Evolutionary conservation across 1,140 invertebrate species (phyloP), one percentile per base, ranked within the genome.

Genomic region (Euura lappo): DNA sequence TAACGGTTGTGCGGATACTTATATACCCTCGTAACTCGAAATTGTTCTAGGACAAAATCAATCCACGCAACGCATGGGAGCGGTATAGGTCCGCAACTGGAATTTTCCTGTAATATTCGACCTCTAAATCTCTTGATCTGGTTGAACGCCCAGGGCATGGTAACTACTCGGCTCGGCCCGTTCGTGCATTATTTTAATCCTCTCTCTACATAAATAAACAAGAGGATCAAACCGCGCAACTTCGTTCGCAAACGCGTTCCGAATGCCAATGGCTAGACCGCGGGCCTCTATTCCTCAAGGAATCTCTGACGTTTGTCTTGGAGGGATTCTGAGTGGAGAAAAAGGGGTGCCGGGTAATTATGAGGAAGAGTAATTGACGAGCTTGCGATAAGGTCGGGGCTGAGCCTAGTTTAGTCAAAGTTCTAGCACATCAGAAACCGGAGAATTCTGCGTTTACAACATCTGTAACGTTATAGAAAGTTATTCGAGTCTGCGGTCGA

Each of bases 151-250:
- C 28, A 28, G 28, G 28, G 28, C 28, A 28, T 28, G 28, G 28
- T 28, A 28, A 28, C 28, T 28, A 28, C 51, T 8, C 51, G 51
- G 6, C 13, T 60, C 13, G 51, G 6, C 13, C 6, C 13, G 74
- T 77, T 72, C 73, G 77, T 78, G 77, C 78, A 77, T 79, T 78
- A 79, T 79, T 80, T 80, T 80, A 80, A 79, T 80, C 79, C 77
- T 72, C 51, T 60, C 6, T 6, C 28, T 28, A 28, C 28, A 28
- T 28, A n/a, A 60, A 60, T 11, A 60, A 60, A 60, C 51, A 60
- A 60, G 28, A 28, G 28, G 28, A 28, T 28, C 1, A 28, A 28
- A n/a, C 51, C 51, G 51, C 51, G 10, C 13, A 60, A n/a, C 51
- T 8, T 60, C 4, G 8, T 60, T 60, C 6, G 3, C 51, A 5